A percentile compares a stretch with the other conserved stretches of the same genome.
These are phyloP conservation scores for Aspiorhynchus laticeps DNA, from an alignment of 2,113 vertebrate genomes.

Conservation along the genomic window DNA sequence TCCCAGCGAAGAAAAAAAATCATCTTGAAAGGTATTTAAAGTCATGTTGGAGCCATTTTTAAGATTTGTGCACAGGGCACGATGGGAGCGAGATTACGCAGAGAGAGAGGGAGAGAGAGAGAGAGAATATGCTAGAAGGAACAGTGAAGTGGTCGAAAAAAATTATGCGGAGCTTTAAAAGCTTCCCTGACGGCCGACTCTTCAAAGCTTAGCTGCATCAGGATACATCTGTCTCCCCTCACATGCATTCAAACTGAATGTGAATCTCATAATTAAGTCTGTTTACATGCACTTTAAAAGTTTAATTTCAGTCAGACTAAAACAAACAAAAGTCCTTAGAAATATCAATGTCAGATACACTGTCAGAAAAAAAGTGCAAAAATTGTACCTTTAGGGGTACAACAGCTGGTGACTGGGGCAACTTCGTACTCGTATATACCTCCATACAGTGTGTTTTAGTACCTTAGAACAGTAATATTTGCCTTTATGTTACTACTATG, in stretches of 20 bases:
- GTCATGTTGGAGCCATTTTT: constrained; percentile 21
- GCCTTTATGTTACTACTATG: not conserved
- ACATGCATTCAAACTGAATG: not conserved
- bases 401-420: too few relatives aligned
- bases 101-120: not conserved
- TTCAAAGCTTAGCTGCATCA: constrained; percentile 28
- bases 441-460: not conserved
- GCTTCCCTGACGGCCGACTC: constrained; percentile 22
- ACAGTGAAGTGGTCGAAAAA: not conserved
- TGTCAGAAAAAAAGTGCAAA: not conserved
- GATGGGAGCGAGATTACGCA: not conserved
- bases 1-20: not conserved
- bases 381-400: not conserved
- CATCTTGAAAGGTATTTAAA: constrained; percentile 22
- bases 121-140: constrained; percentile 4
- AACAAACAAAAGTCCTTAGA: not conserved
- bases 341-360: not conserved
- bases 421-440: not conserved
- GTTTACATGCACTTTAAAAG: not conserved
- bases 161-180: constrained; percentile 37
- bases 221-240: constrained; percentile 11
- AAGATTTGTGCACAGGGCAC: not conserved
- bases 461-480: not conserved
- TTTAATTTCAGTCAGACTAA: not conserved
- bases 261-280: not conserved